These are phyloP conservation scores for Eupithecia inturbata DNA, from an alignment of 2,888 invertebrate species.

Conservation along the genomic window DNA sequence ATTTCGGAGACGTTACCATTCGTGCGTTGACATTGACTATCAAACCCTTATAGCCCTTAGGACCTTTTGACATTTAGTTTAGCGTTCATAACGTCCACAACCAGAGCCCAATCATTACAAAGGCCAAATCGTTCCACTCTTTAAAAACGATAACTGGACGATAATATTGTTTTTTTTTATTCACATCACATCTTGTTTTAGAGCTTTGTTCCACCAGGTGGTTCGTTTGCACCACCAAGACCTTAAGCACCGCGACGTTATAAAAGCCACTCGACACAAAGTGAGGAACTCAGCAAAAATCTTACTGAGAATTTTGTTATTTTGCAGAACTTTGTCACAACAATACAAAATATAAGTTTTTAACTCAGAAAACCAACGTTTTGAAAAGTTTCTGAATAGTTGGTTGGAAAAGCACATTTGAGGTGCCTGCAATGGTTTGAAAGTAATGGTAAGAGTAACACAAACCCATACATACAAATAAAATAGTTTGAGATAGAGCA, in stretches of 20 bases:
- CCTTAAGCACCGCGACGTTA: neutral
- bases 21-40: too few relatives aligned
- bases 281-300: conserved; percentile 4
- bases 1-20: too few relatives aligned
- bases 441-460: neutral
- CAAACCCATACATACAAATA: neutral
- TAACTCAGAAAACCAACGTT: neutral
- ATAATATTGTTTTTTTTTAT: too few relatives aligned
- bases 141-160: too few relatives aligned
- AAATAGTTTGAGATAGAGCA: too few relatives aligned
- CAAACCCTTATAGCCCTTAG: too few relatives aligned
- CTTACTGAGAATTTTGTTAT: conserved; percentile 6
- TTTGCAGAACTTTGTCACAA: conserved; percentile 9
- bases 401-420: neutral
- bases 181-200: too few relatives aligned
- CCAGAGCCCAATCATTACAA: too few relatives aligned
- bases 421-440: neutral
- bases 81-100: too few relatives aligned
- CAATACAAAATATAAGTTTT: conserved; percentile 2
- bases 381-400: conserved; percentile 4
- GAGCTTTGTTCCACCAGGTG: neutral
- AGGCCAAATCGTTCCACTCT: too few relatives aligned
- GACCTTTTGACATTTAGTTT: too few relatives aligned
- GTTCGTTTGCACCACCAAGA: neutral
- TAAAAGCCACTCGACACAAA: conserved; percentile 5